Percentiles rank a stretch among this genome's conserved stretches.
These are phyloP conservation scores for Apocheima hispidaria DNA, from an alignment of 2,888 invertebrate genomes.

Conservation along the genomic window DNA sequence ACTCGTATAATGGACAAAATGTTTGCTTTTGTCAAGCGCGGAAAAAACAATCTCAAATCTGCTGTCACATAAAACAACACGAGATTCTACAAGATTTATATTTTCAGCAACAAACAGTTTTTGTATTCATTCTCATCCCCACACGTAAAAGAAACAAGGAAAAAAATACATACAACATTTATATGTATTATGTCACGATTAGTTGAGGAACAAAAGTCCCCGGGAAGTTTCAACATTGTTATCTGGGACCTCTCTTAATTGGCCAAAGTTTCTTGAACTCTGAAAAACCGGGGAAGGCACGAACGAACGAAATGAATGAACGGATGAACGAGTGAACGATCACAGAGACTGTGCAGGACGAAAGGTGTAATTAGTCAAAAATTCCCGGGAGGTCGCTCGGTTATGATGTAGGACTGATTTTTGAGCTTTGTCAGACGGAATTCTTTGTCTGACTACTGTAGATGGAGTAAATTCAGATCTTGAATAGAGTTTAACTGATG, in stretches of 20 bases:
- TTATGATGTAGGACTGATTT: conserved; percentile 34
- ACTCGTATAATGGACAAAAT: conserved; percentile 20
- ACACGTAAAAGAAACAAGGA: conserved; percentile 46
- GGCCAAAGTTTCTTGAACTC: conserved; percentile 63
- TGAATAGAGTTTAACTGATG: conserved; percentile 4
- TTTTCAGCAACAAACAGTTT: conserved; percentile 45
- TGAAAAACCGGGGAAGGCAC: conserved; percentile 58
- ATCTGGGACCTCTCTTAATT: conserved; percentile 60
- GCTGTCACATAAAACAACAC: conserved; percentile 35
- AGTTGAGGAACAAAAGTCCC: conserved; percentile 63
- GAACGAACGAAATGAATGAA: conserved; percentile 57
- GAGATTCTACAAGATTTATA: conserved; percentile 32
- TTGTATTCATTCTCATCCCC: conserved; percentile 46
- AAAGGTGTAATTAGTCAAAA: conserved; percentile 70
- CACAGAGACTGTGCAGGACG: conserved; percentile 57
- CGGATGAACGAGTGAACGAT: conserved; percentile 68
- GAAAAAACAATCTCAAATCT: conserved; percentile 35
- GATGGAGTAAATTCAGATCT: conserved; percentile 6
- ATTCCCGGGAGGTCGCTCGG: conserved; percentile 58
- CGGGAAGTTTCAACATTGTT: conserved; percentile 62
- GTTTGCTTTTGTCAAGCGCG: conserved; percentile 23
- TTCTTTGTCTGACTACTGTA: conserved; percentile 24
- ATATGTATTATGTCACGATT: conserved; percentile 59
- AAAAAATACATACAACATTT: conserved; percentile 48
- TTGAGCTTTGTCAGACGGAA: conserved; percentile 24